phyloP scores from a whole-genome alignment of 2,797 vertebrate species.

The Takifugu rubripes region DNA sequence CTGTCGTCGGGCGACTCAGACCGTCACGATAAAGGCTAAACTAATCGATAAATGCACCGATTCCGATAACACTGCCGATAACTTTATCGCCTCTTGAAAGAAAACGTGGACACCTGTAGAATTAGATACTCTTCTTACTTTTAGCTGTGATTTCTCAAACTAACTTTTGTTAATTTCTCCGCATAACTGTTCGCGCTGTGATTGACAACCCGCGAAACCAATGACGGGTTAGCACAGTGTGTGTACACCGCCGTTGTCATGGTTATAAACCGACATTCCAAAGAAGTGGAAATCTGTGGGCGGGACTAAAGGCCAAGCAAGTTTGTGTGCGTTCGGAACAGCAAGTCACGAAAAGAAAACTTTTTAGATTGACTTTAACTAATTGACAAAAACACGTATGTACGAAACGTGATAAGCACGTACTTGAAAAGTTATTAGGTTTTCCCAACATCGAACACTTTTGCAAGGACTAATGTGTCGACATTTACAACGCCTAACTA shows the following conservation, averaged over 20 bases:
- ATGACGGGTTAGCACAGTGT: slow-evolving; percentile 44
- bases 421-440: neutral
- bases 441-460: neutral
- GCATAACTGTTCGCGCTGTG: slow-evolving; percentile 40
- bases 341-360: slow-evolving; percentile 39
- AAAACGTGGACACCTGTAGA: slow-evolving; percentile 64
- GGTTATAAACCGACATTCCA: slow-evolving; percentile 67
- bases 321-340: slow-evolving; percentile 61
- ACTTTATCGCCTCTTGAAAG: neutral
- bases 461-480: neutral
- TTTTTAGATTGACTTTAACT: slow-evolving; percentile 24
- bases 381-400: slow-evolving; percentile 6
- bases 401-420: neutral
- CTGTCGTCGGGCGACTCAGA: slow-evolving; percentile 43
- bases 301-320: slow-evolving; percentile 67
- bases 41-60: neutral
- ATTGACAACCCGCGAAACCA: slow-evolving; percentile 66
- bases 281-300: slow-evolving; percentile 59
- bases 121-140: slow-evolving; percentile 40
- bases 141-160: slow-evolving; percentile 66
- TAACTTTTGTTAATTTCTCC: slow-evolving; percentile 64
- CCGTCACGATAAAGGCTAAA: slow-evolving; percentile 7
- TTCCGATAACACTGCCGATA: neutral
- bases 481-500: slow-evolving; percentile 8
- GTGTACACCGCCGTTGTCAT: slow-evolving; percentile 64